phyloP scores from a whole-genome alignment of 2,888 invertebrate genomes.

The Busseola fusca region DNA sequence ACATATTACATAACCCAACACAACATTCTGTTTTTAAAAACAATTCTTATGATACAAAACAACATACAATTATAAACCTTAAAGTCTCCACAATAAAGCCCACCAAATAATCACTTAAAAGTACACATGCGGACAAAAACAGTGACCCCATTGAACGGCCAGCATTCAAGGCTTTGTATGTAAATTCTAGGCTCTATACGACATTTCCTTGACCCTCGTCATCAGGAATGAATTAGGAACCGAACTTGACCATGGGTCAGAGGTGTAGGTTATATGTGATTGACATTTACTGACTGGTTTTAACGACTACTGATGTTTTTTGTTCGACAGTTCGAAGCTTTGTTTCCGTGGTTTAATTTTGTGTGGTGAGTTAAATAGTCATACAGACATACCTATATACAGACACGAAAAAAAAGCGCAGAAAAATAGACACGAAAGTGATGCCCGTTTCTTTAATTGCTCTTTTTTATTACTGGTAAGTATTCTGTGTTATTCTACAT shows the following conservation, averaged over 20 bases:
- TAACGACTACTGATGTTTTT: slow-evolving; percentile 69
- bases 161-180: slow-evolving; percentile 84
- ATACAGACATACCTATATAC: too few species aligned
- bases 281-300: slow-evolving; percentile 72
- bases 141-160: slow-evolving; percentile 74
- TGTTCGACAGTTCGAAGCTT: slow-evolving; percentile 56
- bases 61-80: slow-evolving; percentile 29
- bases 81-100: slow-evolving; percentile 20
- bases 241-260: slow-evolving; percentile 85
- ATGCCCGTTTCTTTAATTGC: too few species aligned
- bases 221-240: slow-evolving; percentile 82
- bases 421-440: too few species aligned
- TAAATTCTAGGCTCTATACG: slow-evolving; percentile 75
- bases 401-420: too few species aligned
- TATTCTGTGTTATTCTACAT: neutral
- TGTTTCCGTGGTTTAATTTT: slow-evolving; percentile 52
- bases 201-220: slow-evolving; percentile 77
- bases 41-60: neutral
- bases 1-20: slow-evolving; percentile 17
- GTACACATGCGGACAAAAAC: slow-evolving; percentile 73
- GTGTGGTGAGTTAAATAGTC: slow-evolving; percentile 1
- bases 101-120: neutral
- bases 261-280: slow-evolving; percentile 76
- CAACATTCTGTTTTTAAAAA: slow-evolving; percentile 38
- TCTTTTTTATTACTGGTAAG: neutral